Evolutionary conservation across 2,797 vertebrate species (phyloP).

Genomic region (Acrocephalus scirpaceus): DNA sequence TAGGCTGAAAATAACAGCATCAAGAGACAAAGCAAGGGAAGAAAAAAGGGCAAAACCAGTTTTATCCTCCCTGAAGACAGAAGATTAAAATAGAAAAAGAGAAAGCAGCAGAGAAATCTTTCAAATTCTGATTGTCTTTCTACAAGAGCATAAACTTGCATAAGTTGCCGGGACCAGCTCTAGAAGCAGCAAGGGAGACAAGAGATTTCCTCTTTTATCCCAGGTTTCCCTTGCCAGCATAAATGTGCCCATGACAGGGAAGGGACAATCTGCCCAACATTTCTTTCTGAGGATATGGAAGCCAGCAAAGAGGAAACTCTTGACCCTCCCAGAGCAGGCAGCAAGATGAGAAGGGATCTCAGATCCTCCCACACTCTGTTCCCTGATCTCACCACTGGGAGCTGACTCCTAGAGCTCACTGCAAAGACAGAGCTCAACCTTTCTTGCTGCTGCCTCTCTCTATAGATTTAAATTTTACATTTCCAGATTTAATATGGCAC

Average conservation of each 20-base stretch:
- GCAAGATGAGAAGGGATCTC: not conserved
- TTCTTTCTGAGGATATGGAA: not conserved
- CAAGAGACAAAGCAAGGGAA: not conserved
- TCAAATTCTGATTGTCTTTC: not conserved
- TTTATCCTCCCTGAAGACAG: not conserved
- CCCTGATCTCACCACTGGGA: not conserved
- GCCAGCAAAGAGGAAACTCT: not conserved
- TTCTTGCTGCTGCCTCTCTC: not conserved
- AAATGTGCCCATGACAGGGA: not conserved
- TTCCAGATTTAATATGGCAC: not conserved
- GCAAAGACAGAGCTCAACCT: not conserved
- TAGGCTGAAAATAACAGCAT: not conserved
- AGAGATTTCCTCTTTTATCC: not conserved
- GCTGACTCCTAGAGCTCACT: not conserved
- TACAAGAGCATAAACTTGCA: not conserved
- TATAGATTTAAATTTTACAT: constrained; percentile 15
- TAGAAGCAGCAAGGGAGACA: not conserved
- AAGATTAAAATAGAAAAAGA: not conserved
- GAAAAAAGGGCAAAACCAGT: not conserved
- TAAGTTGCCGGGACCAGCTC: not conserved
- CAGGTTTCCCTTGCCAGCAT: not conserved
- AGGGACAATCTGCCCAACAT: not conserved
- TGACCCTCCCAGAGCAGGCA: not conserved
- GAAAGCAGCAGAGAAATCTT: not conserved
- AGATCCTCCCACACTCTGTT: not conserved